Percentiles rank a stretch among this genome's conserved stretches.
These are phyloP conservation scores for Drosophila putrida DNA, from an alignment of 2,888 invertebrate genomes.

Conservation along the genomic window DNA sequence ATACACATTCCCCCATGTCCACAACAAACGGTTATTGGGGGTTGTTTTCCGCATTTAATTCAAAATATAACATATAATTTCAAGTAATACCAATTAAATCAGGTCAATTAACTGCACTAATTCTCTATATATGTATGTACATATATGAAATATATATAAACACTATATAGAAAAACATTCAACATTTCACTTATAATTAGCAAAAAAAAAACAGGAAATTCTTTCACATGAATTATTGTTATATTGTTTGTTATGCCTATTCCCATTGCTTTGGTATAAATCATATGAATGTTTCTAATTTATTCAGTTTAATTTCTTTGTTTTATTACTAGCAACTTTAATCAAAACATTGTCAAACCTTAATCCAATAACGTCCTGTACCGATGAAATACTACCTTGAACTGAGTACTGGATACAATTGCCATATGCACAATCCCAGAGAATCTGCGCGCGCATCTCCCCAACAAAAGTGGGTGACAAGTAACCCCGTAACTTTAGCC, in stretches of 20 bases:
- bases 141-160: not conserved
- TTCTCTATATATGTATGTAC: not conserved
- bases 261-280: not conserved
- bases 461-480: constrained; percentile 10
- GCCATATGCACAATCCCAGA: constrained; percentile 28
- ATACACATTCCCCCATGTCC: constrained; percentile 11
- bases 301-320: too few relatives aligned
- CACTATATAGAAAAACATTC: too few relatives aligned
- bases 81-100: constrained; percentile 13
- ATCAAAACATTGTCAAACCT: constrained; percentile 43
- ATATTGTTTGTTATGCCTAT: too few relatives aligned
- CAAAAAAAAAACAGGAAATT: too few relatives aligned
- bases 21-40: constrained; percentile 32
- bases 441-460: constrained; percentile 51
- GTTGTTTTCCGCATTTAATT: constrained; percentile 20
- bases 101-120: constrained; percentile 15
- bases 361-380: constrained; percentile 59
- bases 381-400: constrained; percentile 58
- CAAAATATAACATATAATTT: constrained; percentile 5
- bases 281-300: too few relatives aligned
- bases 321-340: not conserved
- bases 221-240: too few relatives aligned
- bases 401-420: constrained; percentile 58
- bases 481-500: constrained; percentile 48
- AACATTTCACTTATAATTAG: too few relatives aligned